Conservation (phyloP, 1,140 invertebrate genomes). For the Cephus cinctus region DNA sequence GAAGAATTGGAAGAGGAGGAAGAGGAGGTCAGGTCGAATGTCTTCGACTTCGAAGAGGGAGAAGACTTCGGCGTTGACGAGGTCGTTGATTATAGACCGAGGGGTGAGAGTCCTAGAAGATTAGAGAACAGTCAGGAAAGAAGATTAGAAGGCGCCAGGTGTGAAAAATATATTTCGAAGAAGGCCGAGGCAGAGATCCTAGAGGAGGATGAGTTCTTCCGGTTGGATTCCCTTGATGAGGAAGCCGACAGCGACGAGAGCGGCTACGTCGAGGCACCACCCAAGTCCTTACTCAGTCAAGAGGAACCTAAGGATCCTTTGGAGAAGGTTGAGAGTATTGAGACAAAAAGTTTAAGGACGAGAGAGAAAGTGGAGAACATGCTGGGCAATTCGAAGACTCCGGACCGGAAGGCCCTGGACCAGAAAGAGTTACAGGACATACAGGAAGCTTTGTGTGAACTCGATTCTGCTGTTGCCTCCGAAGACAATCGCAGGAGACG, state of each 20-base stretch:
- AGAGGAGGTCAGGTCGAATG: conserved; percentile 27
- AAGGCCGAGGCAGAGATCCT: conserved; percentile 23
- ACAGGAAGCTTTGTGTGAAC: too few relatives aligned
- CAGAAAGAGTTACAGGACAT: neutral
- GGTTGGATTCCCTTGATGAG: conserved; percentile 44
- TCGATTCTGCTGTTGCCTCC: too few relatives aligned
- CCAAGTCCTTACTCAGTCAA: conserved; percentile 40
- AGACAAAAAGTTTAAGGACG: neutral
- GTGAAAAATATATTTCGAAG: conserved; percentile 27
- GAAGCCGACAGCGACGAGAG: conserved; percentile 58
- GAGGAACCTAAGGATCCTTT: conserved; percentile 20
- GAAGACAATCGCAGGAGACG: conserved; percentile 33
- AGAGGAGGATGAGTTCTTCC: conserved; percentile 35
- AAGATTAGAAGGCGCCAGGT: conserved; percentile 22
- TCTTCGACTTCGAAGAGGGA: conserved; percentile 48
- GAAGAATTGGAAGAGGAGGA: conserved; percentile 31
- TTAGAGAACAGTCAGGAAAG: conserved; percentile 1
- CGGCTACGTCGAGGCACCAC: conserved; percentile 57
- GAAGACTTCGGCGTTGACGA: conserved; percentile 48
- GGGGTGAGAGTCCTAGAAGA: conserved; percentile 40
- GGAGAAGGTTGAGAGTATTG: conserved; percentile 3
- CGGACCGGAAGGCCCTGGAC: neutral
- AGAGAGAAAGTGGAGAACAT: conserved; percentile 11
- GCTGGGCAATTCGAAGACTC: neutral
- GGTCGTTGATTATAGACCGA: conserved; percentile 50